Base-by-base conservation (phyloP, 2,888 invertebrate species). In the Sesia apiformis region DNA sequence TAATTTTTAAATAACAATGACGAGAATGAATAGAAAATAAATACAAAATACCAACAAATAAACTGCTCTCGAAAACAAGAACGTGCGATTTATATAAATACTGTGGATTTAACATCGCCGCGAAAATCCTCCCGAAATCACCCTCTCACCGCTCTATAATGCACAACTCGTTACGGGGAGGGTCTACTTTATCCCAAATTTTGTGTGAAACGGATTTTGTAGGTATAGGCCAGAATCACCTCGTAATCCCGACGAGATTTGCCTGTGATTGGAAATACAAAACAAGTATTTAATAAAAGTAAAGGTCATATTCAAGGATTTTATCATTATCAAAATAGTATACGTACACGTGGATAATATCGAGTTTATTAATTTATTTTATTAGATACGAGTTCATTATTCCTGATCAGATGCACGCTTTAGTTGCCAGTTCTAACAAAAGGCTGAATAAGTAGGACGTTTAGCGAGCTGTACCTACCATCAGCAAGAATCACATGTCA, bases 21-120 rank as follows among this genome's bases (percentile, higher is more conserved):
- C 23, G 23, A 23, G 23, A 23, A 23, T 23, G 23, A 23, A 23
- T 23, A 23, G 23, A 50, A 38, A 50, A 53, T 7, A n/a, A n/a
- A 5, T 41, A 50, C 23, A 50, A 49, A 49, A 49, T 49, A 8
- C 23, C 8, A 49, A 49, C 7, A 49, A 49, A 23, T 4, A 38
- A 62, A 58, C 60, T 55, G 55, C 61, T 59, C 56, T 57, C 60
- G 58, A 63, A 62, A 64, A 67, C 62, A 64, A 58, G 63, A 63
- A 70, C 64, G 69, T 67, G 68, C 65, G 66, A 68, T 75, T 76
- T 77, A 65, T 69, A 70, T 72, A 76, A 73, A 74, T 66, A 71
- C 63, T 57, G 59, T 55, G 63, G 68, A 68, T 73, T 73, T 70
- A 71, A 65, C 64, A 64, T 63, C 58, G 63, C 61, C 57, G 57